A percentile compares a stretch with the other conserved stretches of the same genome.
phyloP scores from a whole-genome alignment of 2,797 vertebrate species.

The Siniperca scherzeri region DNA sequence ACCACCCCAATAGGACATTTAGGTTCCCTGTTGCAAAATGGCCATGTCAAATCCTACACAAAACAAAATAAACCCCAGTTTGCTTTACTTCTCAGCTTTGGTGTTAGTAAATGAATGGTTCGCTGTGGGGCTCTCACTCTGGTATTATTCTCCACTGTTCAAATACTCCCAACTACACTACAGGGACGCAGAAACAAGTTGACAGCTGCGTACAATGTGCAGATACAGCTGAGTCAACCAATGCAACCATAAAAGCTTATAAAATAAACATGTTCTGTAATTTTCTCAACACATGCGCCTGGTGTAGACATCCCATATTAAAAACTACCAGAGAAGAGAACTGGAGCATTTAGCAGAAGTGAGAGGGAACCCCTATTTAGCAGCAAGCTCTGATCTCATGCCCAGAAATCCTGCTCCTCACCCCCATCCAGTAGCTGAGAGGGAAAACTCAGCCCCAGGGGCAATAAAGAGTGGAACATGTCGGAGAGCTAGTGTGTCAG shows the following conservation, averaged over 20 bases:
- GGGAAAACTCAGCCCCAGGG: conserved; percentile 4
- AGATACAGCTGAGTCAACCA: conserved; percentile 59
- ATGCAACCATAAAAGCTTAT: conserved; percentile 55
- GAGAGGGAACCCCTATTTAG: conserved; percentile 70
- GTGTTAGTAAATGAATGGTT: conserved; percentile 6
- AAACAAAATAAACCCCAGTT: conserved; percentile 14
- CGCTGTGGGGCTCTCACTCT: conserved; percentile 9
- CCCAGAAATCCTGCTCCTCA: conserved; percentile 57
- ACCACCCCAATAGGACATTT: background rate
- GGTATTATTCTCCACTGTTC: conserved; percentile 14
- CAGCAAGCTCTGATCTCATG: conserved; percentile 69
- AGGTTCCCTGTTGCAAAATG: conserved; percentile 32
- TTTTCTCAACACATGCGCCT: conserved; percentile 63
- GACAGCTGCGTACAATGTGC: conserved; percentile 58
- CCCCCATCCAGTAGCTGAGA: conserved; percentile 39
- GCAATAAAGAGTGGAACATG: conserved; percentile 17
- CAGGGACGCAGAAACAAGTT: conserved; percentile 6
- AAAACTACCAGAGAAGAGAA: conserved; percentile 41
- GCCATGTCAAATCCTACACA: conserved; percentile 24
- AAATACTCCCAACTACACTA: background rate
- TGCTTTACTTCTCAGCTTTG: conserved; percentile 13
- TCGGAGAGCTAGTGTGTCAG: conserved; percentile 25
- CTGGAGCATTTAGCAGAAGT: conserved; percentile 60
- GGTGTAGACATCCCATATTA: conserved; percentile 47
- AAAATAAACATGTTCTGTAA: conserved; percentile 66